A percentile compares a stretch with the other conserved stretches of the same genome.
Evolutionary conservation across 1,140 invertebrate genomes (phyloP).

Genomic region (Globodera rostochiensis): DNA sequence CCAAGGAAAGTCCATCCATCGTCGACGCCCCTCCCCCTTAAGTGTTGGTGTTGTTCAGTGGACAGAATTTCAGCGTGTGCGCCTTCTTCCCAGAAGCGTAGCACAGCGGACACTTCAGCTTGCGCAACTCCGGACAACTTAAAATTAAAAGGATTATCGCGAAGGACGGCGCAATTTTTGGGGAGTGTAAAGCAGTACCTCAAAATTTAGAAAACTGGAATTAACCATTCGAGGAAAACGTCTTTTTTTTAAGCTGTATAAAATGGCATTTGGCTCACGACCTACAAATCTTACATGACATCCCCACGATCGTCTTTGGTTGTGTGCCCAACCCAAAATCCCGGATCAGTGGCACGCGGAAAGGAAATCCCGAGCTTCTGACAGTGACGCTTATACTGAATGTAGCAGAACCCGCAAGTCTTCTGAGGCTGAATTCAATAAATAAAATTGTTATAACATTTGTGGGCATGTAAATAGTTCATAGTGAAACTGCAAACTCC

Average conservation of each 20-base stretch:
- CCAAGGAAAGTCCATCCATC: neutral
- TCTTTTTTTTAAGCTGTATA: too few species aligned
- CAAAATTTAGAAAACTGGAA: slow-evolving; percentile 11
- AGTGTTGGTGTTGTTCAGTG: slow-evolving; percentile 11
- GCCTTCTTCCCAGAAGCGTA: slow-evolving; percentile 31
- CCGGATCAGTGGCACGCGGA: slow-evolving; percentile 26
- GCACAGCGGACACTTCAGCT: slow-evolving; percentile 30
- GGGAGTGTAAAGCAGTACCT: neutral
- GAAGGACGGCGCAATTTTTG: too few species aligned
- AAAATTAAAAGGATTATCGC: neutral
- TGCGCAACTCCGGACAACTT: slow-evolving; percentile 30
- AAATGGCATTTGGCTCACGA: too few species aligned
- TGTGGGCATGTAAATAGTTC: too few species aligned
- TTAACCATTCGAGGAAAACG: too few species aligned
- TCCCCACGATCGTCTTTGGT: slow-evolving; percentile 23
- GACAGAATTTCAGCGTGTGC: slow-evolving; percentile 34
- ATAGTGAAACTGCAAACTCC: too few species aligned
- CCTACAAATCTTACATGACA: slow-evolving; percentile 12
- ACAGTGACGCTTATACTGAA: slow-evolving; percentile 28
- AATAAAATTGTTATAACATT: too few species aligned
- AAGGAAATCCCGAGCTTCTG: slow-evolving; percentile 8
- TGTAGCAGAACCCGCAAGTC: slow-evolving; percentile 31
- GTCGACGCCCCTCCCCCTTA: neutral
- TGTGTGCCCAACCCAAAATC: slow-evolving; percentile 27
- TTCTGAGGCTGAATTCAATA: slow-evolving; percentile 4